Evolutionary conservation across 2,888 invertebrate species (phyloP), one percentile per base, ranked within the genome.

Genomic region (Merodon equestris): DNA sequence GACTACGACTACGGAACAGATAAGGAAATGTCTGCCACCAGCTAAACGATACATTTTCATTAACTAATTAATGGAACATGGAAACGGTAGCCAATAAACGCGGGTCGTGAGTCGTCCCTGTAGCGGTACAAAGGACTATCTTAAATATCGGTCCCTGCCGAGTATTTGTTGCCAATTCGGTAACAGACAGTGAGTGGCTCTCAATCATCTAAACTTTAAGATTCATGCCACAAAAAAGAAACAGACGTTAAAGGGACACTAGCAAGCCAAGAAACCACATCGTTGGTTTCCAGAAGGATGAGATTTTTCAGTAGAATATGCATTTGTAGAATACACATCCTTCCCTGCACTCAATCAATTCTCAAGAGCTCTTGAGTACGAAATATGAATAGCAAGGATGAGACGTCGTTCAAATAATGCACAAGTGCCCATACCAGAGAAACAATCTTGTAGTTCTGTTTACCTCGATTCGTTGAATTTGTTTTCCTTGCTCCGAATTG

Each of bases 11-110:
- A 27, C 3, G 3, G 2, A 27, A 27, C 3, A 27, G 2, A 27
- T 27, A 27, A 27, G 27, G n/a, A 27, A 27, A 27, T 27, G 27
- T 27, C 40, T n/a, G 40, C 27, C 4, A 38, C 19, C 44, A 56
- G 12, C 7, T 27, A n/a, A 42, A 53, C 66, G 64, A 76, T 71
- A 38, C 42, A 60, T 56, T 76, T 76, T 71, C 58, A 71, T 76
- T 71, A 66, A 71, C 54, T 66, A 71, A 66, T 66, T 76, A 76
- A 71, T 60, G 45, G 50, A 71, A 60, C 34, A 34, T 38, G 38
- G 2, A 68, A 34, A 67, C 27, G n/a, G n/a, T n/a, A n/a, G n/a
- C n/a, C n/a, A n/a, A n/a, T n/a, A n/a, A n/a, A n/a, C n/a, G n/a
- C n/a, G n/a, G n/a, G n/a, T n/a, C n/a, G n/a, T 27, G 27, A 27